A percentile compares a stretch with the other conserved stretches of the same genome.
These are phyloP conservation scores for Thecophora atra DNA, from an alignment of 2,888 invertebrate species.

Conservation along the genomic window DNA sequence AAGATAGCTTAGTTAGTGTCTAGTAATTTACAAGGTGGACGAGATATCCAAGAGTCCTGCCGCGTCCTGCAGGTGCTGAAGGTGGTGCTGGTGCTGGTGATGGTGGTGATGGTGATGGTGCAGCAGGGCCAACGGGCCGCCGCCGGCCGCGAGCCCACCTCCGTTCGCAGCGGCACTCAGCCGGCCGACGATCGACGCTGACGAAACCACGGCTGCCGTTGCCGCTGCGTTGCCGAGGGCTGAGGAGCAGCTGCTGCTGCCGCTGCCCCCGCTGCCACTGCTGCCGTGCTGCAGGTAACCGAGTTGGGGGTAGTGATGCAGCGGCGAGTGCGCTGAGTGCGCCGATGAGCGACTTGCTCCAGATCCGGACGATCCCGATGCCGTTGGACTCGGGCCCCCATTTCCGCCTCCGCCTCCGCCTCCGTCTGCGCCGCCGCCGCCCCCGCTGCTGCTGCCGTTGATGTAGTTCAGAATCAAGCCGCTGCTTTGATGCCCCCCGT, in stretches of 20 bases:
- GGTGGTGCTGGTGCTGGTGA: constrained; percentile 49
- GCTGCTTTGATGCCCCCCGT: constrained; percentile 22
- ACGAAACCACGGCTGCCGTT: constrained; percentile 47
- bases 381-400: constrained; percentile 61
- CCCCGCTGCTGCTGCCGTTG: constrained; percentile 47
- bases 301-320: constrained; percentile 45
- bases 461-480: constrained; percentile 40
- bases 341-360: constrained; percentile 58
- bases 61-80: constrained; percentile 48
- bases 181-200: constrained; percentile 48
- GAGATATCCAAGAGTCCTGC: constrained; percentile 63
- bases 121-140: constrained; percentile 44
- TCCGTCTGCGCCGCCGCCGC: constrained; percentile 14
- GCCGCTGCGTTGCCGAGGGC: constrained; percentile 49
- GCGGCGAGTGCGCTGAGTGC: constrained; percentile 60
- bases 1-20: constrained; percentile 28
- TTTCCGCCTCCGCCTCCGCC: constrained; percentile 38
- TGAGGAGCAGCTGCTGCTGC: constrained; percentile 36
- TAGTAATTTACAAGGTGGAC: constrained; percentile 64
- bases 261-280: constrained; percentile 34
- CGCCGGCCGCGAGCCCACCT: constrained; percentile 36
- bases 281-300: constrained; percentile 36
- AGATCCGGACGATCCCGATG: constrained; percentile 50
- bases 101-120: constrained; percentile 53
- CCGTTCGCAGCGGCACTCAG: constrained; percentile 42